A percentile compares a stretch with the other conserved stretches of the same genome.
These are phyloP conservation scores for Molorchus minor DNA, from an alignment of 2,888 invertebrate genomes.

Conservation along the genomic window DNA sequence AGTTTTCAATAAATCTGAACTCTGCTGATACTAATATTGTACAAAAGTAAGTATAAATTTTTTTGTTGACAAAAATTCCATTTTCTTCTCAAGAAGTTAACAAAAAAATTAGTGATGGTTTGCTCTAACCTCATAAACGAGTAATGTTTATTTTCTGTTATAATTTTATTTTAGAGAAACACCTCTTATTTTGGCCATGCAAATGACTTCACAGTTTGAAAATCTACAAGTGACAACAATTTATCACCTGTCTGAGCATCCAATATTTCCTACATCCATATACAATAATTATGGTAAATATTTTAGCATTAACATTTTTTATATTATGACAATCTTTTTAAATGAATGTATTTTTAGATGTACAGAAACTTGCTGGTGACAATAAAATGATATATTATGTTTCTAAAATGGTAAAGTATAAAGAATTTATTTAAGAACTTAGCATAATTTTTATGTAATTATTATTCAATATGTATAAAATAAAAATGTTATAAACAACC, in stretches of 20 bases:
- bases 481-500: no score
- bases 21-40: conserved; percentile 22
- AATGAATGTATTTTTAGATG: conserved; percentile 6
- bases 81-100: not conserved
- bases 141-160: not conserved
- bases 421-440: conserved; percentile 15
- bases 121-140: not conserved
- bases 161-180: conserved; percentile 29
- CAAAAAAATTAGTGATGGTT: not conserved
- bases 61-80: not conserved
- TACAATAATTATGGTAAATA: conserved; percentile 40
- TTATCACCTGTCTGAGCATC: conserved; percentile 40
- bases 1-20: conserved; percentile 28
- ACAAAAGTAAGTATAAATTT: conserved; percentile 17
- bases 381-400: conserved; percentile 30
- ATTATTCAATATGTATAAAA: no score
- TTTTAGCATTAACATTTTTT: not conserved
- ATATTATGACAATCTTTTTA: not conserved
- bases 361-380: no score
- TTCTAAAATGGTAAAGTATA: conserved; percentile 29
- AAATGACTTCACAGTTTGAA: conserved; percentile 33
- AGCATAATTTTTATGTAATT: no score
- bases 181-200: conserved; percentile 40
- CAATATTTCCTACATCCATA: conserved; percentile 42
- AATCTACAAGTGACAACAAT: conserved; percentile 34